Percentiles rank a stretch among this genome's conserved stretches.
Conservation (phyloP, 2,797 vertebrate genomes). For the Thalassophryne amazonica region DNA sequence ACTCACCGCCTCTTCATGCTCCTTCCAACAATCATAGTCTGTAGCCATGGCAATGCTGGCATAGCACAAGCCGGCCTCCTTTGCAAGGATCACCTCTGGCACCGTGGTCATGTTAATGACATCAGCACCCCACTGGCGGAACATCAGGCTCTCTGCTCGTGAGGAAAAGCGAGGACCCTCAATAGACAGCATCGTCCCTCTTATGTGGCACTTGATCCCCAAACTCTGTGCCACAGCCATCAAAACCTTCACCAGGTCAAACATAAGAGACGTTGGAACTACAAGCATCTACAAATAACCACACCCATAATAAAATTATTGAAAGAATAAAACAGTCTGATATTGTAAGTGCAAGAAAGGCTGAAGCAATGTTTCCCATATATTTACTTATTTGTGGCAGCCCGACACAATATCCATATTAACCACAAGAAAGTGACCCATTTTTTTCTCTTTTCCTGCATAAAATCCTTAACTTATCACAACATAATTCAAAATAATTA, state of each 20-base stretch:
- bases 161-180: constrained; percentile 97
- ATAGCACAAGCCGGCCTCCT: constrained; percentile 93
- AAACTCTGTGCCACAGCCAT: constrained; percentile 86
- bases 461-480: too few relatives aligned
- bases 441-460: too few relatives aligned
- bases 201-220: constrained; percentile 87
- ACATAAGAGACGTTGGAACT: too few relatives aligned
- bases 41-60: constrained; percentile 96
- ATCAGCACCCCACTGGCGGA: constrained; percentile 92
- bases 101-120: constrained; percentile 98
- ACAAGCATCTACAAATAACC: too few relatives aligned
- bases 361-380: too few relatives aligned
- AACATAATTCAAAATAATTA: too few relatives aligned
- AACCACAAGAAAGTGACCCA: too few relatives aligned
- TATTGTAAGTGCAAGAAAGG: too few relatives aligned
- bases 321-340: background rate
- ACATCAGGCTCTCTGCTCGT: constrained; percentile 90
- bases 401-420: too few relatives aligned
- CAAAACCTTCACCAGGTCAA: constrained; percentile 83
- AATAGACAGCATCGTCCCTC: constrained; percentile 88
- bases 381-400: too few relatives aligned
- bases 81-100: constrained; percentile 95
- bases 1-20: constrained; percentile 93
- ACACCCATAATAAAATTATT: too few relatives aligned
- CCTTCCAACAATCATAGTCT: constrained; percentile 98